These are phyloP conservation scores for Patella depressa DNA, from an alignment of 2,888 invertebrate species.

Conservation along the genomic window DNA sequence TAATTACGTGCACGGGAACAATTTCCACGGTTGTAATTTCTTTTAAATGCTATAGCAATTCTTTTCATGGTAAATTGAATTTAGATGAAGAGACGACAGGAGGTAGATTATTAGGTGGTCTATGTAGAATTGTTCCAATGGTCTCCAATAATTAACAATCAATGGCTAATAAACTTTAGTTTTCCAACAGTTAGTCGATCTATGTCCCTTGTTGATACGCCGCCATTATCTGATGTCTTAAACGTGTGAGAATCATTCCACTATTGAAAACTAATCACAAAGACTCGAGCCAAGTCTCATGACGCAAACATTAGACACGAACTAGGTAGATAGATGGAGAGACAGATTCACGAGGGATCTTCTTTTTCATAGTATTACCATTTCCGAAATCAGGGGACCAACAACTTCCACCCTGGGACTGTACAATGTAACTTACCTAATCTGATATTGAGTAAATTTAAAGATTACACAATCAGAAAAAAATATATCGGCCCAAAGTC, in stretches of 20 bases:
- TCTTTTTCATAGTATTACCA: too few species aligned
- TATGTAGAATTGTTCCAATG: constrained; percentile 10
- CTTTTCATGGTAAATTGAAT: not conserved
- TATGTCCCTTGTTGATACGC: not conserved
- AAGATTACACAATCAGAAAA: too few species aligned
- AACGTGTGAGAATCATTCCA: not conserved
- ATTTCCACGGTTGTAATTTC: too few species aligned
- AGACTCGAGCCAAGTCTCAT: not conserved
- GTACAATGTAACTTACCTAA: too few species aligned
- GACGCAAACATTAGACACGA: not conserved
- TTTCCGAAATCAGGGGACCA: too few species aligned
- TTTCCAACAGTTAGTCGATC: constrained; percentile 9
- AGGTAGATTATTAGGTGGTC: not conserved
- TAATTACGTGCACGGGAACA: too few species aligned
- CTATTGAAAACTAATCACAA: constrained; percentile 7
- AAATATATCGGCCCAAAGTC: too few species aligned
- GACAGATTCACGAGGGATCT: too few species aligned
- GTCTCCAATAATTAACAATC: constrained; percentile 7
- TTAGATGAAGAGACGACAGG: not conserved
- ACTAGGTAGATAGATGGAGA: too few species aligned
- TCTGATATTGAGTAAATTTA: too few species aligned
- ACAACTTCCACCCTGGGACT: too few species aligned
- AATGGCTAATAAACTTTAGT: constrained; percentile 8
- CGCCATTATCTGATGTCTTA: not conserved
- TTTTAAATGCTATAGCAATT: too few species aligned